Conservation (phyloP, 2,797 vertebrate species). For the Melopsittacus undulatus region DNA sequence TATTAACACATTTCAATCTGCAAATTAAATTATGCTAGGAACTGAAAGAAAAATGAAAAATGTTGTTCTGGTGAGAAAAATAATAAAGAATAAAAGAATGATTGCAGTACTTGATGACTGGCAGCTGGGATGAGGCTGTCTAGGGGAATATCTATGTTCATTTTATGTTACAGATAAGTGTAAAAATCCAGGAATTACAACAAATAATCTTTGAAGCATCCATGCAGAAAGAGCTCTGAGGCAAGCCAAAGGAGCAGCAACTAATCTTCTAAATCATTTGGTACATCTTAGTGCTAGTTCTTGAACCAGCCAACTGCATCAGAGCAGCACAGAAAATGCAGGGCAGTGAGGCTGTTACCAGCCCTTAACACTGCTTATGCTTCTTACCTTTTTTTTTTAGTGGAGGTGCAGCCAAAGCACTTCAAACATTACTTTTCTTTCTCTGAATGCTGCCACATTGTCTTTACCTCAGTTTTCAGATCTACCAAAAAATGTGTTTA, state of each 20-base stretch:
- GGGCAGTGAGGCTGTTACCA: conserved; percentile 68
- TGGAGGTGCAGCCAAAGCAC: neutral
- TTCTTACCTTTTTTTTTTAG: neutral
- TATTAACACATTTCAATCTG: neutral
- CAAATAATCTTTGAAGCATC: conserved; percentile 59
- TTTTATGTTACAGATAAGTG: conserved; percentile 77
- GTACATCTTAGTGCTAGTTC: conserved; percentile 59
- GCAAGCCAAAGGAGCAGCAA: conserved; percentile 72
- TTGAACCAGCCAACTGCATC: conserved; percentile 49
- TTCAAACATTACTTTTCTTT: neutral
- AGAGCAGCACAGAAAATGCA: conserved; percentile 62
- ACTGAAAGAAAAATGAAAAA: neutral
- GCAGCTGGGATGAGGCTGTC: neutral
- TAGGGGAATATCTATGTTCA: neutral
- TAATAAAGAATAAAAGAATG: neutral
- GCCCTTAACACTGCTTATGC: neutral
- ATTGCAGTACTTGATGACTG: neutral
- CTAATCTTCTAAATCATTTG: conserved; percentile 61
- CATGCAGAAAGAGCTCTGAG: conserved; percentile 75
- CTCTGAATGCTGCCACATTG: neutral
- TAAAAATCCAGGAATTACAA: conserved; percentile 63
- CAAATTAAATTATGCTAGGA: neutral
- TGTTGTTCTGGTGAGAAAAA: neutral
- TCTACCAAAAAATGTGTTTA: neutral
- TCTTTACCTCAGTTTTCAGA: neutral